Conservation (phyloP, 2,113 vertebrate species). For the Urocynchramus pylzowi region DNA sequence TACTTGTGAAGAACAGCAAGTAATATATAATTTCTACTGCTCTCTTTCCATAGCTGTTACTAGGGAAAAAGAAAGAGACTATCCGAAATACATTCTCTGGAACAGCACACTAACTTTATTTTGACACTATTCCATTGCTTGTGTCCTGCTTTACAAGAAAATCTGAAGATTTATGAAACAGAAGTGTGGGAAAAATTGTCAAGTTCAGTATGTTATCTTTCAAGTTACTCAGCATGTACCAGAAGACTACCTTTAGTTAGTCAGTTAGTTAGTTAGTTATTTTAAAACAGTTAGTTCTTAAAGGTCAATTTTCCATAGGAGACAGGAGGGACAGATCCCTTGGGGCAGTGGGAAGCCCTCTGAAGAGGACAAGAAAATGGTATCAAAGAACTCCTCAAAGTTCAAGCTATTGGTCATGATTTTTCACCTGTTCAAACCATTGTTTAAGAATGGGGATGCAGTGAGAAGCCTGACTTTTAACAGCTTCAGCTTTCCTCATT, state of each 20-base stretch:
- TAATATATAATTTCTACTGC: background rate
- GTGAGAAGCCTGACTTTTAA: background rate
- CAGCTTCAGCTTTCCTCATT: background rate
- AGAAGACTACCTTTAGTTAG: background rate
- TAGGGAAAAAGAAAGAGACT: background rate
- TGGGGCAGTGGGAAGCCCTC: background rate
- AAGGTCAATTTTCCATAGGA: background rate
- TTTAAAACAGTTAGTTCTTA: background rate
- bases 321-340: background rate
- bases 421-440: background rate
- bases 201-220: background rate
- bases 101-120: background rate
- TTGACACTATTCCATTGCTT: background rate
- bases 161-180: background rate
- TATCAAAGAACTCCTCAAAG: background rate
- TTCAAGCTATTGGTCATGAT: background rate
- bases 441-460: background rate
- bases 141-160: background rate
- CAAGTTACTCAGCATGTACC: background rate
- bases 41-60: background rate
- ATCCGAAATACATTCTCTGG: background rate
- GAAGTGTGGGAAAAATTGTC: background rate
- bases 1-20: background rate
- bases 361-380: background rate
- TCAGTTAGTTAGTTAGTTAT: background rate